Evolutionary conservation across 2,113 vertebrate species (phyloP), one percentile per base, ranked within the genome.

Genomic region (Trinectes maculatus): DNA sequence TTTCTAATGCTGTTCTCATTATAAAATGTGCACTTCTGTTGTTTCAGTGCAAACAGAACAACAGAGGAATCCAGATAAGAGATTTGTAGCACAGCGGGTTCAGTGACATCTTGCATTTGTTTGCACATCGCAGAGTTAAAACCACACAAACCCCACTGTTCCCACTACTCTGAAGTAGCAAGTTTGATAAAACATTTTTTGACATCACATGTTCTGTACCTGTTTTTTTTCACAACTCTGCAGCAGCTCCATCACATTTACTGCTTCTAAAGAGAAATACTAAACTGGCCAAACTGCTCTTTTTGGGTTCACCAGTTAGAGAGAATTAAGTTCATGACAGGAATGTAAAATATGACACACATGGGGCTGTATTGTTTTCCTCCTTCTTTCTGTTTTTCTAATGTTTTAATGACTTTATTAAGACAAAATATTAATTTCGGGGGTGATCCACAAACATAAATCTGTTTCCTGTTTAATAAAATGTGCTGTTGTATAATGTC

Each of bases 71-170:
- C 62, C 51, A 70, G 55, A 78, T 36, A 26, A 82, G 44, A 80
- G 36, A 57, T 74, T 36, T 82, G 37, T 6, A 56, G 53, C 69
- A 34, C 25, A 4, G 66, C 63, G 37, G 53, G 71, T 76, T 71
- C 26, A 19, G 28, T 49, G 62, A 53, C 44, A 51, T 68, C 28
- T 60, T 3, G 3, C 40, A 54, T 24, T 73, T 74, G 55, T 74
- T 59, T 79, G 61, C 34, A 4, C 57, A 75, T 73, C 29, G 37
- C 22, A 58, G 40, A 78, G 55, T 76, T 78, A 71, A 74, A 74
- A 43, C 12, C 74, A 68, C 70, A 78, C 64, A 52, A 84, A 73
- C 73, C 22, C n/a, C 22, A 49, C 63, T 28, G 47, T 51, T 54
- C 36, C 34, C 11, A 34, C 6, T 43, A 46, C 25, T 69, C 34